Evolutionary conservation across 30 jellyfish, hydroid and myxozoan genomes (phyloP).

Genomic region (Pseudorhiza aurosa): DNA sequence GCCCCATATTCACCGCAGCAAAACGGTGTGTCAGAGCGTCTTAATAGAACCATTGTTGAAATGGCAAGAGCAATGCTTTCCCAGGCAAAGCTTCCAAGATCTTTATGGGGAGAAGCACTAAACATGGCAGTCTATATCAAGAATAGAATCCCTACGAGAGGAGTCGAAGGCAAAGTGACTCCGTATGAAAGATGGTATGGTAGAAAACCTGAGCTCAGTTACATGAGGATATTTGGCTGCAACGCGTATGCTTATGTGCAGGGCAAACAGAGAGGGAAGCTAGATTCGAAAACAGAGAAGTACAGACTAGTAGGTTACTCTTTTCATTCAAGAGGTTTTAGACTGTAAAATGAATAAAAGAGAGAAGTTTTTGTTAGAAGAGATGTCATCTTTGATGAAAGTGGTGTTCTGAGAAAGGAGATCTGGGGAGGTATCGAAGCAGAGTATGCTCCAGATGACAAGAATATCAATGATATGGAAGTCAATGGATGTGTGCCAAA

Average conservation of each 20-base stretch:
- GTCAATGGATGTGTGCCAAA: not conserved
- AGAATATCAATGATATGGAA: not conserved
- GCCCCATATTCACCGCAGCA: constrained; percentile 22
- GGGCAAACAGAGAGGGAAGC: constrained; percentile 17
- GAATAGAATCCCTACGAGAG: not conserved
- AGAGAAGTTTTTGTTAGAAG: not conserved
- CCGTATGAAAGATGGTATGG: constrained; percentile 72
- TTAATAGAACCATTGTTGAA: constrained; percentile 13
- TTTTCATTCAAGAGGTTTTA: constrained; percentile 15
- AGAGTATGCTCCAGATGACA: constrained; percentile 2
- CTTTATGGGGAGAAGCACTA: constrained; percentile 61
- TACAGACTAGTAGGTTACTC: constrained; percentile 26
- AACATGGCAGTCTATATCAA: constrained; percentile 45
- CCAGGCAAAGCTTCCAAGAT: constrained; percentile 10
- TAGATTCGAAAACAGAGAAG: constrained; percentile 40
- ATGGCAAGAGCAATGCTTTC: constrained; percentile 34
- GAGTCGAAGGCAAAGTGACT: no score
- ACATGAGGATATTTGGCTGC: constrained; percentile 59
- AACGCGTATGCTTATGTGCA: constrained; percentile 63
- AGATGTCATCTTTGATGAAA: not conserved
- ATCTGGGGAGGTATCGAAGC: no score
- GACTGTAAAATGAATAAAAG: constrained; percentile 12
- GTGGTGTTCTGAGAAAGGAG: not conserved
- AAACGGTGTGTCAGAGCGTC: constrained; percentile 26
- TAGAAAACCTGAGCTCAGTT: constrained; percentile 29